Conservation (phyloP, 1,140 invertebrate species). For the Nymphalis io region DNA sequence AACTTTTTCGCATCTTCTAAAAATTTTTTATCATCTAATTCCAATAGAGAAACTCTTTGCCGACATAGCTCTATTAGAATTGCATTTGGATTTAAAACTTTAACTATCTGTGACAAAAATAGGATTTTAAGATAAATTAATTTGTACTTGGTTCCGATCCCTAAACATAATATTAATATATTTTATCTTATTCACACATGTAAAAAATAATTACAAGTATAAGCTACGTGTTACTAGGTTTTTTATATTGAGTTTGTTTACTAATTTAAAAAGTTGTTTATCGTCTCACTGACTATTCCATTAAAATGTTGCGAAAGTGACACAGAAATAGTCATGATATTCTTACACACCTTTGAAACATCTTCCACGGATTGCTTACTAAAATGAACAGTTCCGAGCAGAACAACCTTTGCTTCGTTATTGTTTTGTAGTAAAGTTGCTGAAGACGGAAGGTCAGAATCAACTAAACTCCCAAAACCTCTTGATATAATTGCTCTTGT, state of each 20-base stretch:
- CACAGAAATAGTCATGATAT: no score
- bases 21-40: constrained; percentile 94
- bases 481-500: constrained; percentile 25
- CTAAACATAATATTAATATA: no score
- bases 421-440: constrained; percentile 68
- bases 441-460: constrained; percentile 47
- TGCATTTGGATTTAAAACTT: constrained; percentile 91
- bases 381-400: constrained; percentile 97
- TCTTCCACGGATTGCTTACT: constrained; percentile 95
- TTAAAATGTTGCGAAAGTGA: no score
- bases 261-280: no score
- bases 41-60: constrained; percentile 90
- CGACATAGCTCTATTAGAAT: constrained; percentile 97
- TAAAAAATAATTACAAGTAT: no score
- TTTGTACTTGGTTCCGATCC: neutral
- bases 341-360: constrained; percentile 86
- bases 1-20: constrained; percentile 93
- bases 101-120: constrained; percentile 86
- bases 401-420: constrained; percentile 60
- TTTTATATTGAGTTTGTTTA: no score
- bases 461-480: constrained; percentile 14
- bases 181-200: no score
- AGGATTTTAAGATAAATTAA: neutral
- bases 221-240: no score
- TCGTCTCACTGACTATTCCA: no score